Conservation (phyloP, 2,888 invertebrate species). For the Falcaria lacertinaria region DNA sequence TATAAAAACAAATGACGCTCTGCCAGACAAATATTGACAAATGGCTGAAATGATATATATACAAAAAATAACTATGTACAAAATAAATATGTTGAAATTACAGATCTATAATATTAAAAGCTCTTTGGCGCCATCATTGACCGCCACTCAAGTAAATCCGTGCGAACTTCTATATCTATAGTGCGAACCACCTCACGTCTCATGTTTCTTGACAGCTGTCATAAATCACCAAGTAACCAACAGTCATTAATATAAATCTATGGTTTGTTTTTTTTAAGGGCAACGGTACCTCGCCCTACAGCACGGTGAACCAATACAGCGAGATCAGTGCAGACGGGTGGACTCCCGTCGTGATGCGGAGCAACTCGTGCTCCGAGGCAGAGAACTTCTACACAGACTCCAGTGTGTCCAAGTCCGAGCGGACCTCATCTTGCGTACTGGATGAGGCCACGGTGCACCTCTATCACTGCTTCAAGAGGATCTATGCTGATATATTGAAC, state of each 20-base stretch:
- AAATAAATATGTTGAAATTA: no score
- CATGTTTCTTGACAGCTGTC: neutral
- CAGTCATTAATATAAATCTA: neutral
- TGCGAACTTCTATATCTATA: no score
- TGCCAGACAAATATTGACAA: no score
- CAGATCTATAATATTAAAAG: no score
- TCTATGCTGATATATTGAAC: conserved; percentile 93
- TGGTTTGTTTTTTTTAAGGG: conserved; percentile 13
- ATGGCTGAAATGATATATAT: no score
- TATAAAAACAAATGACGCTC: no score
- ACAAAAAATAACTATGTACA: no score
- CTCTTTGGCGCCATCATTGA: no score
- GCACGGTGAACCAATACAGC: conserved; percentile 87
- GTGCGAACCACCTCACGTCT: neutral
- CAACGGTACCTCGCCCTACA: conserved; percentile 90
- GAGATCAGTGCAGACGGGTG: conserved; percentile 90
- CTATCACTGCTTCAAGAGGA: conserved; percentile 91
- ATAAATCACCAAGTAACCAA: neutral
- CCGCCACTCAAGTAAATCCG: no score
- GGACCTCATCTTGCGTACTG: conserved; percentile 56
- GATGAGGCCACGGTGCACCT: conserved; percentile 73
- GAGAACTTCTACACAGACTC: conserved; percentile 82
- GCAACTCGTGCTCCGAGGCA: conserved; percentile 93
- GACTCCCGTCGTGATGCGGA: conserved; percentile 85
- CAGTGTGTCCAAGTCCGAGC: conserved; percentile 53